Evolutionary conservation across 2,888 invertebrate species (phyloP).

Genomic region (Drosophila suboccidentalis): DNA sequence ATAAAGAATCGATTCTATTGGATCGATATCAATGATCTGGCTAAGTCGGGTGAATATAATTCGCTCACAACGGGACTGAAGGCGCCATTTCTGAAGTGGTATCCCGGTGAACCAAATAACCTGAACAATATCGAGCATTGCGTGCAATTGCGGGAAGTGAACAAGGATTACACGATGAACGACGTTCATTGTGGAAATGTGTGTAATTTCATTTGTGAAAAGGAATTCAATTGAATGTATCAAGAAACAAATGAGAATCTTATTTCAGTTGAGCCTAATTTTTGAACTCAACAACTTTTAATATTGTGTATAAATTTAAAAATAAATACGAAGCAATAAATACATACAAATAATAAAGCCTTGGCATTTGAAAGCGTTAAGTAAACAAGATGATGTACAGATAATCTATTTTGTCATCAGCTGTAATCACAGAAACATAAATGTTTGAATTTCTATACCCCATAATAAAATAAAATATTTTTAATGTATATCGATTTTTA

Average conservation of each 20-base stretch:
- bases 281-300: neutral
- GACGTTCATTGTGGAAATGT: neutral
- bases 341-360: too few species aligned
- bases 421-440: neutral
- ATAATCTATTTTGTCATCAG: neutral
- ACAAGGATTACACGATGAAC: neutral
- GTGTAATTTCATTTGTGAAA: neutral
- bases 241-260: neutral
- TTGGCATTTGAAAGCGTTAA: too few species aligned
- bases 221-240: neutral
- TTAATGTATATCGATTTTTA: too few species aligned
- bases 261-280: neutral
- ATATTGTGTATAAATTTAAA: too few species aligned
- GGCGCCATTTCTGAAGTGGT: conserved; percentile 10
- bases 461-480: too few species aligned
- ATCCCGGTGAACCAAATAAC: conserved; percentile 7
- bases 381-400: too few species aligned
- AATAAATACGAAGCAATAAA: too few species aligned
- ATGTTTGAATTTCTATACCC: too few species aligned
- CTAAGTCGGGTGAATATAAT: conserved; percentile 1
- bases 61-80: conserved; percentile 2
- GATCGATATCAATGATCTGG: conserved; percentile 20
- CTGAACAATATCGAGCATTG: neutral
- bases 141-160: neutral
- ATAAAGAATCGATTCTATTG: neutral